Evolutionary conservation across 2,797 vertebrate species (phyloP).

Genomic region (Potorous gilbertii): DNA sequence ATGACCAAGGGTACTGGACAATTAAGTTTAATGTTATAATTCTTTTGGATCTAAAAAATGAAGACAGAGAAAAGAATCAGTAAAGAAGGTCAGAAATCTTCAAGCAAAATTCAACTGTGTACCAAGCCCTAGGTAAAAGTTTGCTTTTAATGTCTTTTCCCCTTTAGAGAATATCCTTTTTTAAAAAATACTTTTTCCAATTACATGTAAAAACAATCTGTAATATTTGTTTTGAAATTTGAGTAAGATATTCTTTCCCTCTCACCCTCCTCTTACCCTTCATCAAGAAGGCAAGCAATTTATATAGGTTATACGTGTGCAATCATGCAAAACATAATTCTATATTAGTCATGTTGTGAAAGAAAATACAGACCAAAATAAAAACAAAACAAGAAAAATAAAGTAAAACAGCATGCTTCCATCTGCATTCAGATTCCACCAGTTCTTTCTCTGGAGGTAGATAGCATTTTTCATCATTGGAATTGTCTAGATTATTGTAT

Average conservation of each 20-base stretch:
- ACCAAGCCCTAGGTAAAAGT: not conserved
- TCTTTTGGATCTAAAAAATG: slow-evolving; percentile 61
- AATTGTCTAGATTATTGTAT: not conserved
- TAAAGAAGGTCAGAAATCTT: slow-evolving; percentile 17
- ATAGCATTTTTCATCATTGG: not conserved
- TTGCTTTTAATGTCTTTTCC: slow-evolving; percentile 1
- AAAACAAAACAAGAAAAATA: no score
- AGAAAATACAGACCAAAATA: not conserved
- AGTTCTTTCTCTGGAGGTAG: no score
- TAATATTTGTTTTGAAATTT: not conserved
- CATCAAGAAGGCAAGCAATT: not conserved
- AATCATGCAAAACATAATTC: not conserved
- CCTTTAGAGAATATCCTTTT: not conserved
- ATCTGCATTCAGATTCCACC: no score
- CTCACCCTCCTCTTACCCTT: not conserved
- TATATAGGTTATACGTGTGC: not conserved
- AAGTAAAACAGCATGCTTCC: no score
- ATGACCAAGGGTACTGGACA: slow-evolving; percentile 46
- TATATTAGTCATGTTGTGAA: no score
- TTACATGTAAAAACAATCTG: not conserved
- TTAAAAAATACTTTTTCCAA: not conserved
- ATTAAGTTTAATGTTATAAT: slow-evolving; percentile 58
- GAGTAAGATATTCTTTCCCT: slow-evolving; percentile 25
- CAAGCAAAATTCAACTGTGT: slow-evolving; percentile 21
- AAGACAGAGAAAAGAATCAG: slow-evolving; percentile 36